Percentiles rank a stretch among this genome's conserved stretches.
phyloP scores from a whole-genome alignment of 2,113 vertebrate genomes.

The Hemiscyllium ocellatum region DNA sequence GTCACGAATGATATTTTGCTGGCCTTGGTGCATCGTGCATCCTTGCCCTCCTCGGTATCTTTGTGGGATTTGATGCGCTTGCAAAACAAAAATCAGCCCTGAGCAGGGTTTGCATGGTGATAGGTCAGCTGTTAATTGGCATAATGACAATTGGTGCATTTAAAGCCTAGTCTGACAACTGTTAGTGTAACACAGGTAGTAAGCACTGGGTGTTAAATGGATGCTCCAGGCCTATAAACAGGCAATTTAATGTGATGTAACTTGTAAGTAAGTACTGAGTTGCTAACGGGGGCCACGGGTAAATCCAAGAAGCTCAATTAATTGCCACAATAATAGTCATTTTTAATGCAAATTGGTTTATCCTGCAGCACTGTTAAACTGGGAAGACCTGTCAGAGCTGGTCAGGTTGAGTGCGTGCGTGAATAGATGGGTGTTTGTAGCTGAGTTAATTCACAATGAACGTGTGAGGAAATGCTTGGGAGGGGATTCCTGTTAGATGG shows the following conservation, averaged over 20 bases:
- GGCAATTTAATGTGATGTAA: conserved; percentile 11
- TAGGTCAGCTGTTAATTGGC: not conserved
- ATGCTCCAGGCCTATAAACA: not conserved
- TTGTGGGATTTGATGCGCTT: not conserved
- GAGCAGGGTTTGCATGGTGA: not conserved
- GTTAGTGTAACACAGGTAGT: not conserved
- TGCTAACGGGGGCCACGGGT: not conserved
- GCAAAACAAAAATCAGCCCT: not conserved
- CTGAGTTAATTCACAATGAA: not conserved
- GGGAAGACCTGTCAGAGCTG: not conserved
- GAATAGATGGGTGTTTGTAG: not conserved
- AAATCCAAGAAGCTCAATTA: conserved; percentile 18
- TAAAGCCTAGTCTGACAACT: not conserved
- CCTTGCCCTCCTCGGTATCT: not conserved
- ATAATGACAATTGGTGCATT: not conserved
- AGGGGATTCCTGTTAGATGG: not conserved
- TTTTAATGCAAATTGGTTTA: conserved; percentile 36
- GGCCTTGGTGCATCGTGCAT: not conserved
- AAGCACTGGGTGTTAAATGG: not conserved
- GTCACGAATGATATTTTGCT: not conserved
- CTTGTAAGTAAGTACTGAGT: not conserved
- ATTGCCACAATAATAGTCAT: conserved; percentile 33
- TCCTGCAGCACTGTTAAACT: not conserved
- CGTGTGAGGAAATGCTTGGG: conserved; percentile 1
- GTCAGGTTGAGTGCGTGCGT: not conserved